Base-by-base conservation (phyloP, 2,797 vertebrate species). In the Poeciliopsis infans region DNA sequence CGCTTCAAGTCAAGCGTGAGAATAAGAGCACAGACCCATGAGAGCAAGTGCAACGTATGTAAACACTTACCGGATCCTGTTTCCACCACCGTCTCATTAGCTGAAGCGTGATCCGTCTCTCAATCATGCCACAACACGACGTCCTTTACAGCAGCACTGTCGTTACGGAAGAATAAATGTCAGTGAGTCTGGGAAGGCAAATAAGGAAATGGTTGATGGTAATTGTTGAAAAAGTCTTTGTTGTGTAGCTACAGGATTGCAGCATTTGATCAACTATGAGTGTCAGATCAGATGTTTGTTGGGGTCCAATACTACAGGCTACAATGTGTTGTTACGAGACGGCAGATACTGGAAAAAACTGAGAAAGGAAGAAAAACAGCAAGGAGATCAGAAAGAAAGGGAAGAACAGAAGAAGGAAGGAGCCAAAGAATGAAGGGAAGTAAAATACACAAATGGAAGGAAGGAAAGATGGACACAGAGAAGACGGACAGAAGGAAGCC, bases 61-160 rank as follows among this genome's bases (percentile, higher is more conserved):
- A 79, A 80, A 83, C 76, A 84, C 79, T 85, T 69, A 59, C 49
- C 74, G 79, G 86, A 92, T 92, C 80, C 28, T 31, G 79, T 92
- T 92, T 86, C 87, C 57, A 46, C 33, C 61, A 61, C 82, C 46
- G 72, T 86, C 81, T 90, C 89, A 91, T 87, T 87, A 85, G 87
- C 79, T 46, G 77, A 89, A 66, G 74, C 81, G 16, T 82, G 79
- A 87, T 76, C 77, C 55, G 16, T 41, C 1, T 18, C 36, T 57
- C 75, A 85, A 55, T 85, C 77, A 84, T 80, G 25, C 73, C 39
- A 6, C 39, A 41, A 43, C 23, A 25, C 20, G 2, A 91, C 86
- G 55, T 72, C 87, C 78, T 88, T 73, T 78, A 69, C 79, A 74
- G 74, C 81, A 79, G 64, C 76, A 49, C 45, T 13, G 53, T 64